These are phyloP conservation scores for Zonotrichia albicollis DNA, from an alignment of 2,797 vertebrate genomes.

Conservation along the genomic window DNA sequence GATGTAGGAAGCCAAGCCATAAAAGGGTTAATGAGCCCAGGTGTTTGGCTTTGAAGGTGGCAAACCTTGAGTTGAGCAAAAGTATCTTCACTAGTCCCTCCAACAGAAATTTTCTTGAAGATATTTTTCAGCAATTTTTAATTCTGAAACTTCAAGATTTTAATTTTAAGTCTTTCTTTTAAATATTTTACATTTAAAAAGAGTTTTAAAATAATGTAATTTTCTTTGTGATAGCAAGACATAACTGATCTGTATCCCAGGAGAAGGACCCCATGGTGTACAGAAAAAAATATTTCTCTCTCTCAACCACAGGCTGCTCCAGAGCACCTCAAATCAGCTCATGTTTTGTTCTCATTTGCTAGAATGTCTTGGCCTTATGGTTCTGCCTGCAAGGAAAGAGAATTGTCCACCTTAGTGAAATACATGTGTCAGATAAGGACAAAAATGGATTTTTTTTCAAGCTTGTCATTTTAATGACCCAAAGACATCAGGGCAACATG, in stretches of 20 bases:
- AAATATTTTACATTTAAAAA: neutral
- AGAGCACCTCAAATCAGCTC: neutral
- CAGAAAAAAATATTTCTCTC: neutral
- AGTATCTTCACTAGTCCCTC: neutral
- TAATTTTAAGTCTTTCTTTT: too few relatives aligned
- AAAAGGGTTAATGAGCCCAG: neutral
- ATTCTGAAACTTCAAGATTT: too few relatives aligned
- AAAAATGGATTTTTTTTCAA: neutral
- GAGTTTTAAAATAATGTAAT: neutral
- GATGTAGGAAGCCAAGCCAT: neutral
- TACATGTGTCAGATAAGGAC: neutral
- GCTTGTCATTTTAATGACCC: neutral
- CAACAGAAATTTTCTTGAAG: neutral
- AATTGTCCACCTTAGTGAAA: neutral
- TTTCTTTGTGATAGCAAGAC: neutral
- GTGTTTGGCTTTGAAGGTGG: neutral
- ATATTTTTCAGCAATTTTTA: neutral
- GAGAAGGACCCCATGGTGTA: neutral
- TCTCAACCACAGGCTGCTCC: neutral
- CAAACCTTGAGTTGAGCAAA: neutral
- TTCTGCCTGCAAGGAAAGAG: neutral
- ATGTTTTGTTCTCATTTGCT: neutral
- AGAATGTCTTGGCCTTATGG: neutral
- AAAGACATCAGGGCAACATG: neutral
- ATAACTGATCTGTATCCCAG: rapidly evolving